A percentile compares a stretch with the other conserved stretches of the same genome.
Evolutionary conservation across 1,140 invertebrate species (phyloP).

Genomic region (Drosophila subpulchrella): DNA sequence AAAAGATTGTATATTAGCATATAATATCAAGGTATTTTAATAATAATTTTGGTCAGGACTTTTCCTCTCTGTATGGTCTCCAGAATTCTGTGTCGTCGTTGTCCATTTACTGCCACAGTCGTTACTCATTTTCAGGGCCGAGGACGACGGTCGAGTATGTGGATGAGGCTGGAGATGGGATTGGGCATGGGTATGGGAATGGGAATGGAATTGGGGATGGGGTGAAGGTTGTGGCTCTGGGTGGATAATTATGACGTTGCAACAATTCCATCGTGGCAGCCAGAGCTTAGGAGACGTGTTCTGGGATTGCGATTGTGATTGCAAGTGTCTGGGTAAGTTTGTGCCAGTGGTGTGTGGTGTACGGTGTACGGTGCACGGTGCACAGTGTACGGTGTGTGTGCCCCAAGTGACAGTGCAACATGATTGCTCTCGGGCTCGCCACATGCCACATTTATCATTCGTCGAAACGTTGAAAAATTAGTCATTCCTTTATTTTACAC

Average conservation of each 20-base stretch:
- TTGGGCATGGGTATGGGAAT: constrained; percentile 13
- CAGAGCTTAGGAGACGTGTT: constrained; percentile 65
- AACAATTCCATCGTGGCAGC: constrained; percentile 69
- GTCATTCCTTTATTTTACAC: constrained; percentile 83
- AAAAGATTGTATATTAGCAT: too few species aligned
- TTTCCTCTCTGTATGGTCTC: constrained; percentile 29
- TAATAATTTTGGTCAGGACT: background rate
- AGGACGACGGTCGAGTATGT: constrained; percentile 51
- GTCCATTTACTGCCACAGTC: constrained; percentile 74
- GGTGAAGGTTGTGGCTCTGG: constrained; percentile 39
- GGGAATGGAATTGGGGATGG: constrained; percentile 5
- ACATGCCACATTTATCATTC: constrained; percentile 83
- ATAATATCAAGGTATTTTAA: background rate
- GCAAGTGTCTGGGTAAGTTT: constrained; percentile 37
- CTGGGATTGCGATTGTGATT: constrained; percentile 57
- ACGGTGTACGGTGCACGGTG: constrained; percentile 4
- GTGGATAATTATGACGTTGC: constrained; percentile 82
- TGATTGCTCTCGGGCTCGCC: constrained; percentile 82
- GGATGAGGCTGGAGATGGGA: constrained; percentile 8
- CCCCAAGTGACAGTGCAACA: constrained; percentile 80
- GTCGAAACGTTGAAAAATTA: constrained; percentile 83
- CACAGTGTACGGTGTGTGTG: constrained; percentile 19
- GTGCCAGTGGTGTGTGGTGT: constrained; percentile 1
- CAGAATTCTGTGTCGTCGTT: constrained; percentile 48
- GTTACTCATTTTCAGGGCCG: constrained; percentile 77